These are phyloP conservation scores for Oryctes rhinoceros DNA, from an alignment of 1,140 invertebrate species.

Conservation along the genomic window DNA sequence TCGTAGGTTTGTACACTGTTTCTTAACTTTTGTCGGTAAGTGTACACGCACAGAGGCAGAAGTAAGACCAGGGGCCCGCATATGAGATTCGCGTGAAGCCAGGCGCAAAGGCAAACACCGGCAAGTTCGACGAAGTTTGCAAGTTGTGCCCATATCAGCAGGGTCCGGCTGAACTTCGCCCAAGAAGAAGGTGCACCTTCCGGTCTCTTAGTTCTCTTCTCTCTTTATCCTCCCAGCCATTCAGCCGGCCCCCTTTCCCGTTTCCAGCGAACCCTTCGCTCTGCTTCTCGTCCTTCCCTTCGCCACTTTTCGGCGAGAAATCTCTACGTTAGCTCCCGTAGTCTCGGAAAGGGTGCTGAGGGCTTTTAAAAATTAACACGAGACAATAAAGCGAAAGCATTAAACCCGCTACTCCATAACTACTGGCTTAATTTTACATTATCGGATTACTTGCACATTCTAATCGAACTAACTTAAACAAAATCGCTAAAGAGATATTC, in stretches of 20 bases:
- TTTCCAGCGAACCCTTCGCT: constrained; percentile 9
- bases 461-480: constrained; percentile 31
- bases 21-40: neutral
- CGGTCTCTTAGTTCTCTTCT: constrained; percentile 43
- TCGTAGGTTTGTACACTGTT: neutral
- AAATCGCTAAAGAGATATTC: constrained; percentile 19
- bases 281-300: neutral
- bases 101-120: constrained; percentile 58
- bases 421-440: constrained; percentile 35
- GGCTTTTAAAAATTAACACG: constrained; percentile 31
- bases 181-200: constrained; percentile 47
- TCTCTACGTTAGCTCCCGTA: constrained; percentile 14
- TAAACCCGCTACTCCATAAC: constrained; percentile 25
- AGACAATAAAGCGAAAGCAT: constrained; percentile 35
- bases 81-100: constrained; percentile 54
- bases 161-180: constrained; percentile 51
- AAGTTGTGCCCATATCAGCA: constrained; percentile 56
- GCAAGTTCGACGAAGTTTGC: constrained; percentile 52
- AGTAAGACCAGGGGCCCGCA: constrained; percentile 49
- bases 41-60: neutral
- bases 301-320: neutral
- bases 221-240: constrained; percentile 12
- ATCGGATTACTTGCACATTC: constrained; percentile 31
- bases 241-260: neutral
- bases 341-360: constrained; percentile 11